Evolutionary conservation across 2,888 invertebrate genomes (phyloP).

Genomic region (Cantharis nigra): DNA sequence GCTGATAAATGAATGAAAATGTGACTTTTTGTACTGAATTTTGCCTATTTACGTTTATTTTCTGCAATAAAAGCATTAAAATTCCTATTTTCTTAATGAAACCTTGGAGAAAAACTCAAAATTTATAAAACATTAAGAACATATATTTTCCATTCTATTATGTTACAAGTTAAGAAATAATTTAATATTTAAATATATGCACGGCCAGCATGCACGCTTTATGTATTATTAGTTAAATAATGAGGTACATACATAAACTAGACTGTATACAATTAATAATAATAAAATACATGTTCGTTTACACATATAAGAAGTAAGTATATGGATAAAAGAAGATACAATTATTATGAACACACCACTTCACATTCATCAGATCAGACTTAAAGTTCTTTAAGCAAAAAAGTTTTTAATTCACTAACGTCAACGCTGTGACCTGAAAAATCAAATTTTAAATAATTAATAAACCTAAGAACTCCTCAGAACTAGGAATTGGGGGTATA

Average conservation of each 20-base stretch:
- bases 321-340: constrained; percentile 33
- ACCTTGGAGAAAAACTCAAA: constrained; percentile 6
- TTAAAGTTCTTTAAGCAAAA: constrained; percentile 49
- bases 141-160: constrained; percentile 39
- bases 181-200: constrained; percentile 44
- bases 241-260: constrained; percentile 37
- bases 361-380: constrained; percentile 19
- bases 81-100: too few relatives aligned
- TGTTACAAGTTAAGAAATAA: constrained; percentile 44
- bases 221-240: constrained; percentile 38
- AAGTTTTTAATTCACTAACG: constrained; percentile 49
- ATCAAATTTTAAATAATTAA: too few relatives aligned
- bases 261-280: constrained; percentile 33
- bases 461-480: too few relatives aligned
- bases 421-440: constrained; percentile 52
- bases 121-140: constrained; percentile 46
- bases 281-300: constrained; percentile 29
- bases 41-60: too few relatives aligned
- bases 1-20: not conserved
- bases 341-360: constrained; percentile 19
- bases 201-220: constrained; percentile 51
- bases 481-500: too few relatives aligned
- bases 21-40: not conserved
- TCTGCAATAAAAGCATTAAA: too few relatives aligned
- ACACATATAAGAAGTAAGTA: constrained; percentile 18